Evolutionary conservation across 1,140 invertebrate genomes (phyloP).

Genomic region (Cherax destructor): DNA sequence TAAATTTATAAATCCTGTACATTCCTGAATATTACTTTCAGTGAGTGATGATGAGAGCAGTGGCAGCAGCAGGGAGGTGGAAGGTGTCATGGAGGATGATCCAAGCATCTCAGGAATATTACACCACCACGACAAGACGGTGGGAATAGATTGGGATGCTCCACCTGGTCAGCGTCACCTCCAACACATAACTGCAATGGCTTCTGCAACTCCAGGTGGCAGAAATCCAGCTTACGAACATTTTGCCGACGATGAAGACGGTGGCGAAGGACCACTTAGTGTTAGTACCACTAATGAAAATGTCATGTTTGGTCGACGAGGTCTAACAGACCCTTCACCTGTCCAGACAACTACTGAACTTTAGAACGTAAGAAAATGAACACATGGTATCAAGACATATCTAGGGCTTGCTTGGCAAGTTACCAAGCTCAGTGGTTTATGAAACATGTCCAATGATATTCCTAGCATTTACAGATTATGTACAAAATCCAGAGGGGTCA

Average conservation of each 20-base stretch:
- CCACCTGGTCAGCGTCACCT: constrained; percentile 40
- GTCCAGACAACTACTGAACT: constrained; percentile 61
- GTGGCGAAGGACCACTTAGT: constrained; percentile 50
- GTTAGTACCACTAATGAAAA: constrained; percentile 61
- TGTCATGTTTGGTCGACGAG: constrained; percentile 61
- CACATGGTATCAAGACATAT: background rate
- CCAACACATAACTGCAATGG: constrained; percentile 51
- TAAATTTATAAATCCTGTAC: background rate
- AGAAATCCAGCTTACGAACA: constrained; percentile 60
- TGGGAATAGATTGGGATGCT: constrained; percentile 46
- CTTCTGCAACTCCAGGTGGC: constrained; percentile 37
- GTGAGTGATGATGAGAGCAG: constrained; percentile 63
- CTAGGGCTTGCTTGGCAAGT: background rate
- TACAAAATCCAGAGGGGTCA: too few species aligned
- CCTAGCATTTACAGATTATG: background rate
- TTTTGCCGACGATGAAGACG: constrained; percentile 46
- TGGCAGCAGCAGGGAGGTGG: constrained; percentile 13
- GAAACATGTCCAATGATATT: background rate
- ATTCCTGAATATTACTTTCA: background rate
- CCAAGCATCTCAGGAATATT: background rate
- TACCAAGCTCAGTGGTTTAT: too few species aligned
- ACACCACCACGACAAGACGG: constrained; percentile 17
- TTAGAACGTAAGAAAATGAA: background rate
- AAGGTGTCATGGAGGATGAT: constrained; percentile 6
- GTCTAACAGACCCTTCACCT: constrained; percentile 48